Conservation (phyloP, 2,888 invertebrate species). For the Pediacus dermestoides region DNA sequence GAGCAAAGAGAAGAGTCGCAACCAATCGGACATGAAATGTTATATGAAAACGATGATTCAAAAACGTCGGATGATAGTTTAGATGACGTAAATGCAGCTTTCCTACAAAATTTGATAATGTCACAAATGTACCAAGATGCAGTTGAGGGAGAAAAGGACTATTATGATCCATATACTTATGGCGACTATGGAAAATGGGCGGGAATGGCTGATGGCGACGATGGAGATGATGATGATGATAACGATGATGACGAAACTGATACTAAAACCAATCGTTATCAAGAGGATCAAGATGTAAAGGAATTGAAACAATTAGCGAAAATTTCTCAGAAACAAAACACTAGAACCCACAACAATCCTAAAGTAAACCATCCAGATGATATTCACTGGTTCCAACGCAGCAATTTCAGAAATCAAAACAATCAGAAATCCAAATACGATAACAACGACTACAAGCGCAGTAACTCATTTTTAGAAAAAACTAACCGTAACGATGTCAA, state of each 20-base stretch:
- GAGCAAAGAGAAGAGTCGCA: slow-evolving; percentile 55
- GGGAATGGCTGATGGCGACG: no score
- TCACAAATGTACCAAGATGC: slow-evolving; percentile 64
- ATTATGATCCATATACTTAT: slow-evolving; percentile 28
- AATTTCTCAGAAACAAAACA: slow-evolving; percentile 38
- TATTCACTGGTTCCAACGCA: slow-evolving; percentile 31
- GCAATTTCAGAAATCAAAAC: slow-evolving; percentile 27
- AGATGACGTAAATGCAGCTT: slow-evolving; percentile 57
- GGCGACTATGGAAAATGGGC: slow-evolving; percentile 34
- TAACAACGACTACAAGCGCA: slow-evolving; percentile 14
- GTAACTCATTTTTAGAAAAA: no score
- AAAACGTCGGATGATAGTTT: slow-evolving; percentile 34
- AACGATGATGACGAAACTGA: slow-evolving; percentile 26
- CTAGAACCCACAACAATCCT: slow-evolving; percentile 17
- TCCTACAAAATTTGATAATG: slow-evolving; percentile 64
- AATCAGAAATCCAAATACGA: no score
- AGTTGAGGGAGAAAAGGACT: slow-evolving; percentile 31
- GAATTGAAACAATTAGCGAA: slow-evolving; percentile 62
- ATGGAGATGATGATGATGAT: slow-evolving; percentile 40
- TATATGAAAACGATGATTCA: slow-evolving; percentile 56
- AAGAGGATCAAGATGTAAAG: slow-evolving; percentile 64
- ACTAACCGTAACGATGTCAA: slow-evolving; percentile 12
- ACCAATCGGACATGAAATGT: slow-evolving; percentile 65
- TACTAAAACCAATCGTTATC: slow-evolving; percentile 33
- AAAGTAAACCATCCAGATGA: slow-evolving; percentile 23